Evolutionary conservation across 2,888 invertebrate genomes (phyloP), one percentile per base, ranked within the genome.

Genomic region (Orthosia incerta): DNA sequence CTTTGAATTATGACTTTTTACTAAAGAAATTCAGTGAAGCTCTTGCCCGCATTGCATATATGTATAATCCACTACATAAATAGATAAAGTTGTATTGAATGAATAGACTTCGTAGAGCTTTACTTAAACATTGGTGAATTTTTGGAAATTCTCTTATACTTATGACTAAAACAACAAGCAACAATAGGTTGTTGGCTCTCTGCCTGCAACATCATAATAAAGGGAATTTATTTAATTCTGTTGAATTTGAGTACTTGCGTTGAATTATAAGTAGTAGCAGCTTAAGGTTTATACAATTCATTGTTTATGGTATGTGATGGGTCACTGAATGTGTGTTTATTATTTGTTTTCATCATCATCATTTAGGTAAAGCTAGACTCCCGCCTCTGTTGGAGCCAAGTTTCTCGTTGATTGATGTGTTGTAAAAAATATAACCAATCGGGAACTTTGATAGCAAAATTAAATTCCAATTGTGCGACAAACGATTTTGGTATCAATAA

Each of bases 161-260:
- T 60, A 39, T 39, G 18, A 31, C 45, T 48, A 60, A 18, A 45
- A 48, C 16, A 48, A 39, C 16, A 23, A 39, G 0, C 9, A 9
- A 12, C 16, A 12, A 11, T 5, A 63, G 15, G 5, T 26, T 26
- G 16, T 69, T 79, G 76, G 76, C 79, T 0, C 39, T 26, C 18
- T 55, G 81, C 79, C 70, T 16, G 23, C 26, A 59, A 23, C 51
- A 70, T 76, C 20, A 64, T 61, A 74, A 23, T 39, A 75, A 68
- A 55, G 50, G 31, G 39, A 63, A 56, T 81, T 75, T 81, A 75
- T 81, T 62, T 26, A 2, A 62, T 51, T 80, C 46, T 45, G 26
- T 63, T 62, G 66, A 39, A 61, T 61, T 53, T 18, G 11, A 55
- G 18, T 4, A 61, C 31, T 11, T 26, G 23, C 13, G 2, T 4